Conservation (phyloP, 2,113 vertebrate species). For the Oenanthe oenanthe region DNA sequence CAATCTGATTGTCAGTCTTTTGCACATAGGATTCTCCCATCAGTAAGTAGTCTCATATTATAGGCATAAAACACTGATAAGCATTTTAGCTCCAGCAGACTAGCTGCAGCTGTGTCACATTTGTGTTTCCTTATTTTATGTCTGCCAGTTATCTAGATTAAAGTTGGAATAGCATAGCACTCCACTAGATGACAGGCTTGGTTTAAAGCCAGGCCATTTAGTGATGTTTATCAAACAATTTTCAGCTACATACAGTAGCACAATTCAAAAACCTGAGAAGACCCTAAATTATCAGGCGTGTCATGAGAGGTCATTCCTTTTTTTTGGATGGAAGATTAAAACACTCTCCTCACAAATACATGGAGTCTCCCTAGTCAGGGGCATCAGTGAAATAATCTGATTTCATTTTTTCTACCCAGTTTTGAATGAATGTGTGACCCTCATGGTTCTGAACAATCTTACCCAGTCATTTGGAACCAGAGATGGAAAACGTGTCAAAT, state of each 20-base stretch:
- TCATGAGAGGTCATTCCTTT: background rate
- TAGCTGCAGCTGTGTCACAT: constrained; percentile 73
- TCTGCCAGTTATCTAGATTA: constrained; percentile 71
- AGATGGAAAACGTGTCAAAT: background rate
- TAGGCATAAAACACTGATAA: constrained; percentile 74
- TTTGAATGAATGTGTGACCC: background rate
- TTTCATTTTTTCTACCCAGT: background rate
- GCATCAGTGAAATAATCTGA: background rate
- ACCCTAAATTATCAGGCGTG: constrained; percentile 44
- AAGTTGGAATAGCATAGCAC: constrained; percentile 71
- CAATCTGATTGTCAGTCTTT: constrained; percentile 62
- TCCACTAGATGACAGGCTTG: constrained; percentile 76
- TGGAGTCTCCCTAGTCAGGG: background rate
- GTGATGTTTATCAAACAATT: constrained; percentile 65
- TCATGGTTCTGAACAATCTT: background rate
- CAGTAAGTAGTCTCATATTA: constrained; percentile 69
- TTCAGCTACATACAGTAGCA: constrained; percentile 57
- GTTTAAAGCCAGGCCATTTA: constrained; percentile 74
- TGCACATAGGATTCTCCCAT: constrained; percentile 53
- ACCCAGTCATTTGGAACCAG: background rate
- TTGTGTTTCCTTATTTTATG: constrained; percentile 73
- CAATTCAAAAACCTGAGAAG: constrained; percentile 63
- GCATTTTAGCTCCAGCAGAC: constrained; percentile 66
- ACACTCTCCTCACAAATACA: background rate
- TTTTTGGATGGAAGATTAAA: constrained; percentile 15